phyloP scores from a whole-genome alignment of 2,888 invertebrate genomes.

The Lymantria dispar region DNA sequence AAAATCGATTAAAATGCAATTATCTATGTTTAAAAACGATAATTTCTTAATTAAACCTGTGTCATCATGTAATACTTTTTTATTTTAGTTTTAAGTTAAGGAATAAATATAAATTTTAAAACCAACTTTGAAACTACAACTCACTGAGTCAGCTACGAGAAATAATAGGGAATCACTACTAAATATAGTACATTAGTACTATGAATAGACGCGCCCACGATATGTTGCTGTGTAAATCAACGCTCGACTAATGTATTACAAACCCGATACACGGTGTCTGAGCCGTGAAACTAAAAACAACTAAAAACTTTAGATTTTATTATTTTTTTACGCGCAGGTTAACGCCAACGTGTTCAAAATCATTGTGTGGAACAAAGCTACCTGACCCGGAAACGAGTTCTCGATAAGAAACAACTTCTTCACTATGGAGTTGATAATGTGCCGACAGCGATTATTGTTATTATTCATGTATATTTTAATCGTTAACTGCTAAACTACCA shows the following conservation, averaged over 20 bases:
- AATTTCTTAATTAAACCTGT: neutral
- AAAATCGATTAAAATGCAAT: neutral
- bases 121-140: conserved; percentile 61
- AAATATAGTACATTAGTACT: conserved; percentile 79
- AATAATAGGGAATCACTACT: conserved; percentile 78
- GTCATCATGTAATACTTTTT: neutral
- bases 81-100: neutral
- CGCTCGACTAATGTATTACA: conserved; percentile 75
- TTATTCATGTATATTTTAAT: conserved; percentile 6
- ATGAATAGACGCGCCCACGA: conserved; percentile 78
- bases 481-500: neutral
- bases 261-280: conserved; percentile 58
- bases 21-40: neutral
- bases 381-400: conserved; percentile 51
- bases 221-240: conserved; percentile 74
- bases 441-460: conserved; percentile 21
- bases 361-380: conserved; percentile 46
- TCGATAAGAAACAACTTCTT: conserved; percentile 41
- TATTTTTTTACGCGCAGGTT: conserved; percentile 36
- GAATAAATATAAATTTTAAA: conserved; percentile 14
- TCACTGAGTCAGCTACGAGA: conserved; percentile 68
- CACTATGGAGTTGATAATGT: conserved; percentile 40
- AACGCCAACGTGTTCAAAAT: conserved; percentile 37
- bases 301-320: conserved; percentile 38
- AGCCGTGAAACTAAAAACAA: conserved; percentile 49